Base-by-base conservation (phyloP, 2,113 vertebrate genomes). In the Lamprotornis superbus region DNA sequence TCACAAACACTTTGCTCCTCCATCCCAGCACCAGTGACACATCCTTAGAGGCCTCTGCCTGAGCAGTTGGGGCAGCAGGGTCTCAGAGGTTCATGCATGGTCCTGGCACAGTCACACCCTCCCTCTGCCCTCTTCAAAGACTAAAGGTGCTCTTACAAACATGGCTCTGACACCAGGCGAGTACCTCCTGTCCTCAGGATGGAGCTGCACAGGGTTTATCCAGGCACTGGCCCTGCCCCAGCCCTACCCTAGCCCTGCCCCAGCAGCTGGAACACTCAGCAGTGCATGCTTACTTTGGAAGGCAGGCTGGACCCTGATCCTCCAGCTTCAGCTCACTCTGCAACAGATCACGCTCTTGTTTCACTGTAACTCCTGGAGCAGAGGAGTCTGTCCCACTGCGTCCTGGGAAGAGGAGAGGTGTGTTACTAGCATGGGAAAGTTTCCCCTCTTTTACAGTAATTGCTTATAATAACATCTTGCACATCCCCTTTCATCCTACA, bases 161-260 rank as follows among this genome's bases (percentile, higher is more conserved):
- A 40, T 1, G 0, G 10, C 57, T 84, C 27, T 85, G 78, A 85
- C 1, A 3, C 25, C 0, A 0, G 4, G 27, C 0, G 1, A 59
- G 13, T 7, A 60, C 17, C 42, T 64, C 50, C 9, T 49, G 57
- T 71, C 40, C 78, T 3, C 10, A 64, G 60, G 60, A 70, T 2
- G 12, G 87, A 68, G 57, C n/a, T 15, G 79, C 46, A 46, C 37
- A 6, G 71, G 46, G 59, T 52, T 91, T 79, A 7, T 46, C 46
- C 22, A 52, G 1, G 2, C 53, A 2, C 3, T 12, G 33, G n/a
- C 40, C 76, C 79, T 12, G 39, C 24, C 22, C 37, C 47, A 40
- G 83, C 47, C 52, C 27, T 30, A 15, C 50, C 49, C 50, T 52
- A 28, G 50, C 50, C 17, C 5, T 49, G 67, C 40, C 52, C 49